A percentile compares a stretch with the other conserved stretches of the same genome.
These are phyloP conservation scores for Holotrichia oblita DNA, from an alignment of 1,140 invertebrate genomes.

Conservation along the genomic window DNA sequence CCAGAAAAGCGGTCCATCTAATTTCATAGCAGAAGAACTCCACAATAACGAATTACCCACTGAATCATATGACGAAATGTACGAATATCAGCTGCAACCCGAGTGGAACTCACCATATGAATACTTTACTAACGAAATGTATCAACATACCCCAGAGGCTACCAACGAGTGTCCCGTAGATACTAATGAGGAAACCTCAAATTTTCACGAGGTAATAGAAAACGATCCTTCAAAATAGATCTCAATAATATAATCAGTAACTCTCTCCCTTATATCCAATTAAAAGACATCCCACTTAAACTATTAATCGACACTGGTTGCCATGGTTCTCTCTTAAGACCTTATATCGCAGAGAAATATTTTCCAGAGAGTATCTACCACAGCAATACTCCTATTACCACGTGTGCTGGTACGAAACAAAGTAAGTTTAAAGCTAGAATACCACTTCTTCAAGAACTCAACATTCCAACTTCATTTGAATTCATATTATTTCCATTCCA, in stretches of 20 bases:
- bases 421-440: conserved; percentile 47
- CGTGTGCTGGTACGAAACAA: conserved; percentile 42
- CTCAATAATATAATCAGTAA: conserved; percentile 42
- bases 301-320: conserved; percentile 50
- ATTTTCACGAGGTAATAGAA: background rate
- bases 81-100: no score
- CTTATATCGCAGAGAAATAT: conserved; percentile 45
- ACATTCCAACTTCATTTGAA: conserved; percentile 35
- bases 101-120: no score
- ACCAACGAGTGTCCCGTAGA: no score
- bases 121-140: no score
- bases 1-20: background rate
- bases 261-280: conserved; percentile 48
- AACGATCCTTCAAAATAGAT: conserved; percentile 1
- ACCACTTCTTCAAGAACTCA: conserved; percentile 44
- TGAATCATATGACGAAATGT: no score
- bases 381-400: conserved; percentile 36
- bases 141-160: no score
- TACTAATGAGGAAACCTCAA: background rate
- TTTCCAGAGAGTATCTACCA: conserved; percentile 45
- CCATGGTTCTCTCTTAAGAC: conserved; percentile 44
- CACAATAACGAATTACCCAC: conserved; percentile 36
- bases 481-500: conserved; percentile 48
- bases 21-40: conserved; percentile 36
- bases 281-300: conserved; percentile 44